Conservation (phyloP, 1,140 invertebrate genomes). For the Drosophila seguyi region DNA sequence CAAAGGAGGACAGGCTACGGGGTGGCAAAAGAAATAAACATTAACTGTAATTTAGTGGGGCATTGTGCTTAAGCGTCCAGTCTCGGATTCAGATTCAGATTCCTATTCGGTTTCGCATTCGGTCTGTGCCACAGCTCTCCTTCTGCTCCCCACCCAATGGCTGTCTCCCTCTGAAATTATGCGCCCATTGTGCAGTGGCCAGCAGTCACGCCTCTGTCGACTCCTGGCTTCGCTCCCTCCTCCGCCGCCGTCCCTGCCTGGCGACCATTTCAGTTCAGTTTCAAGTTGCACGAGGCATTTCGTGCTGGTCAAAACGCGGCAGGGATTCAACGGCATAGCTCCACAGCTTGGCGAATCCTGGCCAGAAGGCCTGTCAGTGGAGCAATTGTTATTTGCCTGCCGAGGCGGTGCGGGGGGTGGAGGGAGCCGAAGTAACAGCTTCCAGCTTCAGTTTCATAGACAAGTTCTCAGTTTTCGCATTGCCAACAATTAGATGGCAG, state of each 20-base stretch:
- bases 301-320: slow-evolving; percentile 80
- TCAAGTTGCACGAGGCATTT: slow-evolving; percentile 77
- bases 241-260: background rate
- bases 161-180: slow-evolving; percentile 71
- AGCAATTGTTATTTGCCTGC: slow-evolving; percentile 80
- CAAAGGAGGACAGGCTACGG: slow-evolving; percentile 21
- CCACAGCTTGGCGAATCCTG: slow-evolving; percentile 22
- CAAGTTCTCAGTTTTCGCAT: slow-evolving; percentile 77
- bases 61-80: slow-evolving; percentile 81
- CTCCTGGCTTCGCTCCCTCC: background rate
- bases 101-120: slow-evolving; percentile 54
- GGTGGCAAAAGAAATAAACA: slow-evolving; percentile 77
- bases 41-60: slow-evolving; percentile 84
- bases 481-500: slow-evolving; percentile 78
- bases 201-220: slow-evolving; percentile 32
- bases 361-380: slow-evolving; percentile 69
- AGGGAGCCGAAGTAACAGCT: slow-evolving; percentile 22
- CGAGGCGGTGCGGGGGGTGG: background rate
- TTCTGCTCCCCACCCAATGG: slow-evolving; percentile 2
- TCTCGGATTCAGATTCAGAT: slow-evolving; percentile 53
- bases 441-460: slow-evolving; percentile 51
- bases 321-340: slow-evolving; percentile 39
- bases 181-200: slow-evolving; percentile 66
- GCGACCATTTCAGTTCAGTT: slow-evolving; percentile 53
- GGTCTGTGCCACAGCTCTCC: slow-evolving; percentile 20